Evolutionary conservation across 2,888 invertebrate genomes (phyloP).

Genomic region (Imbricaverruca yamaguchii): DNA sequence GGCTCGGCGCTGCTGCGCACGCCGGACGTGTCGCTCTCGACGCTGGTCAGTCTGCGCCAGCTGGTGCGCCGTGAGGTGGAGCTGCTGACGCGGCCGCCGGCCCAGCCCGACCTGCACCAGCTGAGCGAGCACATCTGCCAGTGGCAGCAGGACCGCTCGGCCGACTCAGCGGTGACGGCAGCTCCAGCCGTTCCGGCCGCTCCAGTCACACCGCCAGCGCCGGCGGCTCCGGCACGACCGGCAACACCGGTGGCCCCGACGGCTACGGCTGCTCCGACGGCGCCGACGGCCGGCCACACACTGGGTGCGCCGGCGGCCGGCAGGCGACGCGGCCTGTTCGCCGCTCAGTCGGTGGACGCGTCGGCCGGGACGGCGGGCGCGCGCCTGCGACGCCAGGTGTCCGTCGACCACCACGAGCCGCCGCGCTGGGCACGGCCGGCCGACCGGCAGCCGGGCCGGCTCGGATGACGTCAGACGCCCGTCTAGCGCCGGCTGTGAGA

Average conservation of each 20-base stretch:
- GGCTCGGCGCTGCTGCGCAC: background rate
- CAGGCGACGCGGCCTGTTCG: background rate
- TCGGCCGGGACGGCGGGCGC: background rate
- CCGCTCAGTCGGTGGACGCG: background rate
- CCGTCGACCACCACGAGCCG: slow-evolving; percentile 9
- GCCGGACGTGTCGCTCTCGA: background rate
- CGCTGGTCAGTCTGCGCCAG: slow-evolving; percentile 1
- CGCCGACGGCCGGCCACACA: slow-evolving; percentile 24
- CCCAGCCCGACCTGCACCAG: slow-evolving; percentile 7
- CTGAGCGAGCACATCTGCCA: slow-evolving; percentile 12
- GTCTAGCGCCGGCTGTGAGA: slow-evolving; percentile 10
- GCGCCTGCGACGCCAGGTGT: background rate
- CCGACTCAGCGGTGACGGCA: no score
- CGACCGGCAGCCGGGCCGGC: background rate
- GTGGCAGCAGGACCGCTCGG: background rate
- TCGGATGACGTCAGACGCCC: slow-evolving; percentile 22
- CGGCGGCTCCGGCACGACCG: no score
- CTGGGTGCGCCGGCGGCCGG: background rate
- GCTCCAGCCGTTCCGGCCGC: no score
- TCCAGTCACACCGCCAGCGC: no score
- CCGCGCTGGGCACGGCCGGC: background rate
- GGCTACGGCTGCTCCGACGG: slow-evolving; percentile 18
- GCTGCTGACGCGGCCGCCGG: slow-evolving; percentile 20
- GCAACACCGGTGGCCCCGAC: no score
- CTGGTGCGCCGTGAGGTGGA: slow-evolving; percentile 24